These are phyloP conservation scores for Ciconia maguari DNA, from an alignment of 2,113 vertebrate genomes.

Conservation along the genomic window DNA sequence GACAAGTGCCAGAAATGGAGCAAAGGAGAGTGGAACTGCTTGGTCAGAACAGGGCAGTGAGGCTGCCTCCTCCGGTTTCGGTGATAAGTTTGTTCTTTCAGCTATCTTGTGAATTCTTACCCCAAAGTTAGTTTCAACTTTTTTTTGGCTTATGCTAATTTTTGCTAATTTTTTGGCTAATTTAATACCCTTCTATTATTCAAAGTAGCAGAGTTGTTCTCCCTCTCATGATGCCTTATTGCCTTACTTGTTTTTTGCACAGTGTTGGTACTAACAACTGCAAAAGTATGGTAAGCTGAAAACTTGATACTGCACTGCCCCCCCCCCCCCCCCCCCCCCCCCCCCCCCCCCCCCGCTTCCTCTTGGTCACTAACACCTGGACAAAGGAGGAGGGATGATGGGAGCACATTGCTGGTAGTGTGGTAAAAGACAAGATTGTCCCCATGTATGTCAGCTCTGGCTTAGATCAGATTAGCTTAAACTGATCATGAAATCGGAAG, in stretches of 20 bases:
- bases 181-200: neutral
- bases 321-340: too few relatives aligned
- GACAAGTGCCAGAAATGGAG: neutral
- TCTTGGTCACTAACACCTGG: neutral
- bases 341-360: neutral
- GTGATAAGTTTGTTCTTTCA: neutral
- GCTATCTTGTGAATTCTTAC: neutral
- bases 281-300: neutral
- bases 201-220: neutral
- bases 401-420: neutral
- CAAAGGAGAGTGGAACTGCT: neutral
- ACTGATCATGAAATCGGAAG: neutral
- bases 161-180: neutral
- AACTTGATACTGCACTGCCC: too few relatives aligned
- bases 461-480: neutral
- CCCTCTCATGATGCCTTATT: neutral
- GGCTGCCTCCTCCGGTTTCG: neutral
- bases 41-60: neutral
- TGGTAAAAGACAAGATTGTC: neutral
- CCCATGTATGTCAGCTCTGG: neutral
- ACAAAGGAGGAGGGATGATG: neutral
- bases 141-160: neutral
- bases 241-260: neutral
- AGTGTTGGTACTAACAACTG: neutral
- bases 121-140: neutral